These are phyloP conservation scores for Charanyca ferruginea DNA, from an alignment of 2,888 invertebrate species.

Conservation along the genomic window DNA sequence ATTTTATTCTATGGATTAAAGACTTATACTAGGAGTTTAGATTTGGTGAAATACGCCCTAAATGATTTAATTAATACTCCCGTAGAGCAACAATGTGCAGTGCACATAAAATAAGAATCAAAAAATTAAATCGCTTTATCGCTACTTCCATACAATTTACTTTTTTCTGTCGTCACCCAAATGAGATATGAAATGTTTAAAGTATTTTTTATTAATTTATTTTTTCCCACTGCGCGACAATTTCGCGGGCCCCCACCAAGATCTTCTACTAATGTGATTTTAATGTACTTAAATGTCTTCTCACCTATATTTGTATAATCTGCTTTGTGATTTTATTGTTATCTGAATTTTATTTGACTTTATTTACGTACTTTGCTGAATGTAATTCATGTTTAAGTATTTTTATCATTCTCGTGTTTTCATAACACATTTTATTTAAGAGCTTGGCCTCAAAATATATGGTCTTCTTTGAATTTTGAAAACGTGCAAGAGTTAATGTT, in stretches of 20 bases:
- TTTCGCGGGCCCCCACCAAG: slow-evolving; percentile 82
- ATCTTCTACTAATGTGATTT: slow-evolving; percentile 90
- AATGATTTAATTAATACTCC: background rate
- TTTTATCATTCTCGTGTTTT: slow-evolving; percentile 56
- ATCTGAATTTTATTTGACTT: slow-evolving; percentile 66
- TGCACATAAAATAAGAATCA: slow-evolving; percentile 37
- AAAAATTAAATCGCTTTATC: slow-evolving; percentile 75
- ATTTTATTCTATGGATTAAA: too few relatives aligned
- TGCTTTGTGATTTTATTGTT: slow-evolving; percentile 75
- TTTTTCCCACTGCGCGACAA: slow-evolving; percentile 85
- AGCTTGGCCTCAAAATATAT: slow-evolving; percentile 36
- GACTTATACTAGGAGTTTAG: background rate
- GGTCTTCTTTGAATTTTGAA: slow-evolving; percentile 27
- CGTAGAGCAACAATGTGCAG: slow-evolving; percentile 14
- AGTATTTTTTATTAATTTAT: slow-evolving; percentile 86
- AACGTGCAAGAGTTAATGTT: slow-evolving; percentile 44
- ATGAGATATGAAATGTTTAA: slow-evolving; percentile 81
- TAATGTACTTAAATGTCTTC: slow-evolving; percentile 88
- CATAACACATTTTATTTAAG: slow-evolving; percentile 52
- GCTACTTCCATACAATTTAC: slow-evolving; percentile 87
- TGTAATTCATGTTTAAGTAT: slow-evolving; percentile 61
- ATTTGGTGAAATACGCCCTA: background rate
- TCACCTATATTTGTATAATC: slow-evolving; percentile 84
- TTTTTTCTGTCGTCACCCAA: slow-evolving; percentile 78
- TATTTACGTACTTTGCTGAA: slow-evolving; percentile 66